These are phyloP conservation scores for Chrysomallon squamiferum DNA, from an alignment of 1,140 invertebrate species.

Conservation along the genomic window DNA sequence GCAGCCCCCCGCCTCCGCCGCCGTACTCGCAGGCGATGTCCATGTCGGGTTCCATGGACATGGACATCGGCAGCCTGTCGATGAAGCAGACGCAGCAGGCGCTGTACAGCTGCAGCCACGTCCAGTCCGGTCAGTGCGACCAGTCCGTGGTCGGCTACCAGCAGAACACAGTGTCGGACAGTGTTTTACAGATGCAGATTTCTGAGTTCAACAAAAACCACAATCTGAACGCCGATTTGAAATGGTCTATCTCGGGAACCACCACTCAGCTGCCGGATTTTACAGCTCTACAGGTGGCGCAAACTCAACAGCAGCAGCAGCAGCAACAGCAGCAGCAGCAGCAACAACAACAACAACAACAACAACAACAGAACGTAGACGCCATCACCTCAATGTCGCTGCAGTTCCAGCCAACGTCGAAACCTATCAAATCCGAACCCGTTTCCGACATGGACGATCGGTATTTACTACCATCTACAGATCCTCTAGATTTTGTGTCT, in stretches of 20 bases:
- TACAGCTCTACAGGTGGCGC: constrained; percentile 42
- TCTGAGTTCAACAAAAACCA: constrained; percentile 38
- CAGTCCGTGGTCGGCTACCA: constrained; percentile 32
- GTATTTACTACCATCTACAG: constrained; percentile 27
- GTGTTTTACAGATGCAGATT: constrained; percentile 34
- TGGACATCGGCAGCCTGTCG: constrained; percentile 24
- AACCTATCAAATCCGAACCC: constrained; percentile 59
- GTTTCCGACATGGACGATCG: constrained; percentile 36
- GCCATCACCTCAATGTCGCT: constrained; percentile 11
- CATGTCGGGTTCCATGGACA: constrained; percentile 31
- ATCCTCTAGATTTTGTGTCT: constrained; percentile 36
- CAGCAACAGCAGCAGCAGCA: no score
- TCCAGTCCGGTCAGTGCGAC: constrained; percentile 20
- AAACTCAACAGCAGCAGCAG: no score
- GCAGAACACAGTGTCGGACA: constrained; percentile 27
- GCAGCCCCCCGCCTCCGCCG: constrained; percentile 43
- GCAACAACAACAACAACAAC: no score
- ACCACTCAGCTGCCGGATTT: constrained; percentile 50
- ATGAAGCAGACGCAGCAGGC: constrained; percentile 48
- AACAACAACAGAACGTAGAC: neutral
- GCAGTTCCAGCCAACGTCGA: constrained; percentile 5
- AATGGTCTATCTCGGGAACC: constrained; percentile 35
- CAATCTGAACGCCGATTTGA: constrained; percentile 39
- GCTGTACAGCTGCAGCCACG: constrained; percentile 58
- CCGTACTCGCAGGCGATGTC: constrained; percentile 46